Evolutionary conservation across 1,140 invertebrate species (phyloP).

Genomic region (Ctenoplectra terminalis): DNA sequence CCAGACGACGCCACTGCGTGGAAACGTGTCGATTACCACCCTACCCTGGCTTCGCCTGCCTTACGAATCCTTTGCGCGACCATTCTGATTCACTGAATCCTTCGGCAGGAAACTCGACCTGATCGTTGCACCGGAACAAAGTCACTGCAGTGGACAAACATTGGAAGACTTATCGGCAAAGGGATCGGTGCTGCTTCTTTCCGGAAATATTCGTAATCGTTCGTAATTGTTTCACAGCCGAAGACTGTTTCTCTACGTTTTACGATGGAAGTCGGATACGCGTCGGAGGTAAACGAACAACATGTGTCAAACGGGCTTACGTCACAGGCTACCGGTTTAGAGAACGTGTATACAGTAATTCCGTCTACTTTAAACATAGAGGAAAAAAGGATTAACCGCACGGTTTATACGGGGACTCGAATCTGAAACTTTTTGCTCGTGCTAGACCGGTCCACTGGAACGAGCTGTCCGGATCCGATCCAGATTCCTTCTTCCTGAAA

Average conservation of each 20-base stretch:
- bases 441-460: no score
- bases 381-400: constrained; percentile 17
- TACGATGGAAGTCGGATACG: not conserved
- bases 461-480: not conserved
- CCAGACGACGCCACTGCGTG: constrained; percentile 26
- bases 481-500: not conserved
- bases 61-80: constrained; percentile 41
- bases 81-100: constrained; percentile 62
- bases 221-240: no score
- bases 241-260: no score
- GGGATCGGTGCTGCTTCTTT: no score
- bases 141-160: constrained; percentile 54
- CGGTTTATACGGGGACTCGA: not conserved
- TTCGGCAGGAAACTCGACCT: constrained; percentile 20
- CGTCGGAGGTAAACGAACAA: not conserved
- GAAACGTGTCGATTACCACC: constrained; percentile 58
- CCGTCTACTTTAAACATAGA: constrained; percentile 6
- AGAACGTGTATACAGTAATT: not conserved
- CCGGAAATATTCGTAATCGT: constrained; percentile 2
- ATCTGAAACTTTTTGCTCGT: not conserved
- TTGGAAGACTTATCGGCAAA: constrained; percentile 11
- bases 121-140: constrained; percentile 34
- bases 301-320: not conserved
- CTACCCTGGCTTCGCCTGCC: not conserved
- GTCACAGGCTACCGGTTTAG: not conserved